Base-by-base conservation (phyloP, 2,113 vertebrate species). In the Rhinoderma darwinii region DNA sequence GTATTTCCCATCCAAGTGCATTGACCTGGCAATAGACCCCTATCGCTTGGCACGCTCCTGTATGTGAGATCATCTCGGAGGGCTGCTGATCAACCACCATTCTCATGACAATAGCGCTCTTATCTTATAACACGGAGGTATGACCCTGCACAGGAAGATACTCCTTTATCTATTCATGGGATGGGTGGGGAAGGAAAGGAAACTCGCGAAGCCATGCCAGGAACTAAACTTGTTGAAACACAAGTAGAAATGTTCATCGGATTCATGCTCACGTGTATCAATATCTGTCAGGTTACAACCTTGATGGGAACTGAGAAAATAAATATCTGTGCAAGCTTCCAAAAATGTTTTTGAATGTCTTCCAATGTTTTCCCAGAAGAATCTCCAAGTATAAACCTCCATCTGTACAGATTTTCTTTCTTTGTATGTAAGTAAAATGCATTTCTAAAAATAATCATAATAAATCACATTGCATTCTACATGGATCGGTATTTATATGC, bases 121-220 rank as follows among this genome's bases (percentile, higher is more conserved):
- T 81, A 81, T 80, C 77, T 18, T 80, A 7, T 59, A 79, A 44
- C 73, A 47, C 15, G 37, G 68, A 72, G 37, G 15, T 41, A 72
- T 77, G 75, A 81, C 78, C 50, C 56, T 43, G 78, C 51, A 81
- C 54, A 81, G 78, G 78, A 81, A 81, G 78, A 81, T 81, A 59
- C 78, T 81, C 51, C 78, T 63, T 41, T 81, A 61, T 81, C 78
- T 81, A 81, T 81, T 81, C 78, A 81, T 81, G 22, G 78, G 54
- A 41, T 81, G 54, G 78, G 78, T 81, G 78, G 54, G 78, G 35
- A 63, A 63, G 78, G 8, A 81, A 61, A 63, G 78, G 78, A 81
- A 68, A 82, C 44, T 43, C 61, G 70, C 14, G 17, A 66, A 37
- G 41, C 11, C n/a, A 43, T 82, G 80, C 80, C 80, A 82, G 83